A percentile compares a stretch with the other conserved stretches of the same genome.
Evolutionary conservation across 2,888 invertebrate genomes (phyloP).

Genomic region (Steromphala cineraria): DNA sequence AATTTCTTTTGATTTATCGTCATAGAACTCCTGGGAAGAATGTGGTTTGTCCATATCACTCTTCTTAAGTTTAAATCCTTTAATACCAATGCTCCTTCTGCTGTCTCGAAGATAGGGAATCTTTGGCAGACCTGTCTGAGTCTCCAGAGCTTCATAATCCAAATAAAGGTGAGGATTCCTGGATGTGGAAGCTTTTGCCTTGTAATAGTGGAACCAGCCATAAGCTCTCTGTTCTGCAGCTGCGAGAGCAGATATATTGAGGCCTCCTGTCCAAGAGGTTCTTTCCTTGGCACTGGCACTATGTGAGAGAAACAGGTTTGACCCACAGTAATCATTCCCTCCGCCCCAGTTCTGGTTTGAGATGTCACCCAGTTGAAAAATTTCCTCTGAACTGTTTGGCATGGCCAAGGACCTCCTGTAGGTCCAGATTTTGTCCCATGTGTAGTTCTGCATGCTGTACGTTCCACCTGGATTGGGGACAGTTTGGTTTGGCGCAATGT

Average conservation of each 20-base stretch:
- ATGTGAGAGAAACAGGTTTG: conserved; percentile 24
- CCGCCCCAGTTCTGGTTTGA: conserved; percentile 38
- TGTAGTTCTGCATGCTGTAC: conserved; percentile 18
- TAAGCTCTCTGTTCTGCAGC: conserved; percentile 27
- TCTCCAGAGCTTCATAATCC: conserved; percentile 22
- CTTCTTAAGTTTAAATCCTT: conserved; percentile 32
- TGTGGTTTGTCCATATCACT: not conserved
- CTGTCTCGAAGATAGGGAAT: conserved; percentile 38
- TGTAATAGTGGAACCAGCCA: conserved; percentile 36
- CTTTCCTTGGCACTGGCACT: conserved; percentile 19
- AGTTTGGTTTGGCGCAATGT: not conserved
- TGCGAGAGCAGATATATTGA: conserved; percentile 23
- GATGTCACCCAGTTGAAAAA: conserved; percentile 29
- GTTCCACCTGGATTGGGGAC: conserved; percentile 6
- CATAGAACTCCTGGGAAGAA: not conserved
- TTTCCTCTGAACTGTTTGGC: not conserved
- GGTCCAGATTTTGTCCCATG: conserved; percentile 38
- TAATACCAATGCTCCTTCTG: conserved; percentile 36
- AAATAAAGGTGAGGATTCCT: conserved; percentile 11
- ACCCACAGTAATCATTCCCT: conserved; percentile 38
- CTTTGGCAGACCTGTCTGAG: conserved; percentile 24
- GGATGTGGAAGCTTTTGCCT: conserved; percentile 8
- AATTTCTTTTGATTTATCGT: too few species aligned
- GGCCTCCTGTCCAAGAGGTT: conserved; percentile 32
- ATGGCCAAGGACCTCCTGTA: conserved; percentile 31